phyloP scores from a whole-genome alignment of 1,140 invertebrate species.

The Parapsyche elsis region DNA sequence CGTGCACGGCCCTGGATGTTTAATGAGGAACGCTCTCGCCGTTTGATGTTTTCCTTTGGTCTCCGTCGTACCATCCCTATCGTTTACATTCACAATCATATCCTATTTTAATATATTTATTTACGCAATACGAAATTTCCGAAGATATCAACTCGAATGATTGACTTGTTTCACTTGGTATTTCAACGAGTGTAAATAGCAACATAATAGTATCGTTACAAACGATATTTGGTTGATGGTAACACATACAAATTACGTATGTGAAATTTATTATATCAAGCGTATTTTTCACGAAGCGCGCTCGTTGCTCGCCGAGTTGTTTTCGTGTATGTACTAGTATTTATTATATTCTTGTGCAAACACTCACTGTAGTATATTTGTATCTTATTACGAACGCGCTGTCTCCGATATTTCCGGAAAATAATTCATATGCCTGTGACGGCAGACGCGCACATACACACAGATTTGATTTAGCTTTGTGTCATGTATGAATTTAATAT shows the following conservation, averaged over 20 bases:
- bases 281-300: no score
- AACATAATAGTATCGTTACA: no score
- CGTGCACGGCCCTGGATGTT: constrained; percentile 29
- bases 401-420: background rate
- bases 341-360: background rate
- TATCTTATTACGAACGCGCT: constrained; percentile 8
- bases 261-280: no score
- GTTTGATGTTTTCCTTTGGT: constrained; percentile 49
- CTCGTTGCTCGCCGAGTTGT: no score
- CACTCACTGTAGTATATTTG: background rate
- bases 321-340: no score
- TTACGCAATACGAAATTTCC: no score
- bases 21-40: constrained; percentile 47
- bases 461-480: constrained; percentile 23
- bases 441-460: background rate
- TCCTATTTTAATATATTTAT: background rate
- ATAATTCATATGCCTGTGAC: background rate
- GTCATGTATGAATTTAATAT: constrained; percentile 21
- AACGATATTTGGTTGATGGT: no score
- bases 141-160: no score
- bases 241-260: no score
- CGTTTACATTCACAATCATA: background rate
- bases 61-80: background rate
- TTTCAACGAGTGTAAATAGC: no score
- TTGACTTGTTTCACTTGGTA: no score